Percentiles rank a stretch among this genome's conserved stretches.
Evolutionary conservation across 2,888 invertebrate genomes (phyloP).

Genomic region (Eilema depressum): DNA sequence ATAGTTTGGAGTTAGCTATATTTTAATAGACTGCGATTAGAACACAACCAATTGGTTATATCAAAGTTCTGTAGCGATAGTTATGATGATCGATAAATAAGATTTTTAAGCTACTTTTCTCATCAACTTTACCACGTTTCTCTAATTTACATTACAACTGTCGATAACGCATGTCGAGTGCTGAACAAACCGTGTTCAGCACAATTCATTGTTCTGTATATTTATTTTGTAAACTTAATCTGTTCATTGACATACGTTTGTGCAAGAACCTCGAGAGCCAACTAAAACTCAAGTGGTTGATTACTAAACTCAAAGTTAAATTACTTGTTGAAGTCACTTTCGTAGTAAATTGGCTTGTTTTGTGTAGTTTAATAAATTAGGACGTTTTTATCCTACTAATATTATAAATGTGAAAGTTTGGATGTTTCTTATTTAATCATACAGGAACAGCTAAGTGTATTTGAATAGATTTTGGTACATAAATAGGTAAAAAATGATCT

Average conservation of each 20-base stretch:
- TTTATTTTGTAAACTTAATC: slow-evolving; percentile 22
- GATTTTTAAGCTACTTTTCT: neutral
- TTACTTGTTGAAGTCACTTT: slow-evolving; percentile 6
- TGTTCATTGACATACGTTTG: slow-evolving; percentile 13
- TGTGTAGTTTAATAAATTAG: neutral
- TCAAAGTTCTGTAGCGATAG: neutral
- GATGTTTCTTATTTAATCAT: neutral
- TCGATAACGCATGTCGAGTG: slow-evolving; percentile 41
- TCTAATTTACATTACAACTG: slow-evolving; percentile 54
- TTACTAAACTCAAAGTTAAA: neutral
- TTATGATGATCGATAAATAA: neutral
- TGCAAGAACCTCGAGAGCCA: slow-evolving; percentile 11
- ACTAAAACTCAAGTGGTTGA: slow-evolving; percentile 11
- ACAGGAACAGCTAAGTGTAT: neutral
- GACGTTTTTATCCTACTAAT: neutral
- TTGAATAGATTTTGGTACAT: neutral
- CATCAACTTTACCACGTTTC: slow-evolving; percentile 36
- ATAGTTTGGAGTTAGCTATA: too few relatives aligned
- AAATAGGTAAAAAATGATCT: too few relatives aligned
- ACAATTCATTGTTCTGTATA: slow-evolving; percentile 32
- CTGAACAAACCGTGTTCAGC: slow-evolving; percentile 42
- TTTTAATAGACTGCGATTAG: too few relatives aligned
- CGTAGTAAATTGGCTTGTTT: neutral
- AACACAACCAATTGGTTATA: too few relatives aligned
- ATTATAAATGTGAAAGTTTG: neutral